Evolutionary conservation across 2,797 vertebrate species (phyloP), one percentile per base, ranked within the genome.

Genomic region (Oryzias dopingdopingensis): DNA sequence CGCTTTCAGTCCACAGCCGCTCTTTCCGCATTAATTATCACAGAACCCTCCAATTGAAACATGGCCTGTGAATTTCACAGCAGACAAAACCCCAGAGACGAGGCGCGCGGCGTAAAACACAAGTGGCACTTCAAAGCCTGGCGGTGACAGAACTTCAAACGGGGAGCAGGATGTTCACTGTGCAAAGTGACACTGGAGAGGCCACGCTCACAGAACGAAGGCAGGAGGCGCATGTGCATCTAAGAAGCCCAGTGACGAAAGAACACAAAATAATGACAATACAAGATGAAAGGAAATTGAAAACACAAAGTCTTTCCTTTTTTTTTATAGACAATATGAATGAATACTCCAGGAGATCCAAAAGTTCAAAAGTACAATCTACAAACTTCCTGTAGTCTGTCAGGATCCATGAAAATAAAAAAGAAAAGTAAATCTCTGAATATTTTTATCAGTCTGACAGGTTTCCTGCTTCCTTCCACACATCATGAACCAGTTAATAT

Each of bases 91-190:
- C 62, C 65, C 49, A 48, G 62, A 83, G 79, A 77, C 60, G 41
- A 65, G 69, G 55, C 58, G 45, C 65, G 47, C 69, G 42, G 74
- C 71, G 56, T 79, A 83, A 85, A 89, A 85, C 77, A 83, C 74
- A 85, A 86, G 83, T 77, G 80, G 74, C 84, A 88, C 79, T 89
- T 90, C 86, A 91, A 91, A 91, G 88, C 66, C 65, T 59, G 74
- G 60, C 72, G 56, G 80, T 81, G 84, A 84, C 77, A 83, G 78
- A 79, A 77, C 74, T 84, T 89, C 75, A 87, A 80, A 89, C 52
- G 65, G 52, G 47, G 66, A 74, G 70, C 14, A 1, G 67, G 60
- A 37, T 37, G 70, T 65, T 83, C 83, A 86, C 59, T 71, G 74
- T 54, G 83, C 63, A 73, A 80, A 86, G 80, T 90, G 90, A 86